Evolutionary conservation across 2,888 invertebrate genomes (phyloP).

Genomic region (Lydus trimaculatus): DNA sequence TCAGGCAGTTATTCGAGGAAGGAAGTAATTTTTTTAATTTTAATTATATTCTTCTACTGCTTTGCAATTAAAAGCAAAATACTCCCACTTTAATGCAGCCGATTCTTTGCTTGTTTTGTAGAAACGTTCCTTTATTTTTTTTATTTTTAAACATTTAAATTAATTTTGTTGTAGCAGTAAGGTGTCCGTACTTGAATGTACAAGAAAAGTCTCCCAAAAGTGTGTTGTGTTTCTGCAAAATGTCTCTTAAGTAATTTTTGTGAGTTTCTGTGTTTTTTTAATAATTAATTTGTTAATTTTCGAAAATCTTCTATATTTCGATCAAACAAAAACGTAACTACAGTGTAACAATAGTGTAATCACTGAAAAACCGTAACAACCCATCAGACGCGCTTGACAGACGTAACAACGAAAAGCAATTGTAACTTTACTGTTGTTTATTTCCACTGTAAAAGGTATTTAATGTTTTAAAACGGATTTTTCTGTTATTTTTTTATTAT

Average conservation of each 20-base stretch:
- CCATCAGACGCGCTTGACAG: conserved; percentile 19
- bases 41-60: not conserved
- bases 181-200: not conserved
- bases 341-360: not conserved
- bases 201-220: not conserved
- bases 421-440: conserved; percentile 25
- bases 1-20: not conserved
- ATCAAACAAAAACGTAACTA: not conserved
- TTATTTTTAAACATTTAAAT: not conserved
- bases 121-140: not conserved
- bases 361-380: conserved; percentile 12
- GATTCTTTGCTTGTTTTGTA: not conserved
- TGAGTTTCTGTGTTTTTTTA: no score
- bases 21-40: not conserved
- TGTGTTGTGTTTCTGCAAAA: not conserved
- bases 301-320: no score
- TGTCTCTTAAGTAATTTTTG: not conserved
- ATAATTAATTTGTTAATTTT: not conserved
- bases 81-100: not conserved
- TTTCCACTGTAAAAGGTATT: not conserved
- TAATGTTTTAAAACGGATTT: not conserved
- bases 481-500: not conserved
- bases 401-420: conserved; percentile 28
- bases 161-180: not conserved
- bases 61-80: not conserved